phyloP scores from a whole-genome alignment of 1,140 invertebrate genomes.

The Cardiocondyla obscurior region DNA sequence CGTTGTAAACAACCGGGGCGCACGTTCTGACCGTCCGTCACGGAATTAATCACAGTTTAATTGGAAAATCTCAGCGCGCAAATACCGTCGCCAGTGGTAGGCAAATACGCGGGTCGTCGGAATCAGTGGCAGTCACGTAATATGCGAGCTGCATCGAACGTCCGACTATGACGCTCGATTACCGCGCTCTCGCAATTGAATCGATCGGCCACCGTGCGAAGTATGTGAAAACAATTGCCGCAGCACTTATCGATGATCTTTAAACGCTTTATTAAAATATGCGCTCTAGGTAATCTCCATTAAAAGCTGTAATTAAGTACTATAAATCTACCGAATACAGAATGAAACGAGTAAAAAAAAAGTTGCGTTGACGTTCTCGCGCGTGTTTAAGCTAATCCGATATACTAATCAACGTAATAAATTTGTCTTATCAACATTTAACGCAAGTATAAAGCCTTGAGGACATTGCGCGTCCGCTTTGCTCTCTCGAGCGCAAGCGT shows the following conservation, averaged over 20 bases:
- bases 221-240: conserved; percentile 11
- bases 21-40: conserved; percentile 55
- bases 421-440: background rate
- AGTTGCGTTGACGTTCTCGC: background rate
- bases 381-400: background rate
- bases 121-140: conserved; percentile 25
- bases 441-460: background rate
- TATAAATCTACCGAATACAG: background rate
- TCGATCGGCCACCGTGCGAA: background rate
- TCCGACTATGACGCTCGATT: background rate
- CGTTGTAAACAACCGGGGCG: conserved; percentile 59
- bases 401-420: background rate
- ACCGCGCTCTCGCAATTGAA: conserved; percentile 1
- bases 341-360: background rate
- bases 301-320: background rate
- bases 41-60: conserved; percentile 75
- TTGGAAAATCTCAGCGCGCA: conserved; percentile 75
- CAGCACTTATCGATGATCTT: background rate
- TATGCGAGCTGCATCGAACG: conserved; percentile 8
- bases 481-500: background rate
- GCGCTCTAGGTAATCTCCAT: no score
- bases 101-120: conserved; percentile 40
- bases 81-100: conserved; percentile 61
- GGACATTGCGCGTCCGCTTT: background rate
- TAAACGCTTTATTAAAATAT: background rate